phyloP scores from a whole-genome alignment of 1,140 invertebrate genomes.

The Cydia pomonella region DNA sequence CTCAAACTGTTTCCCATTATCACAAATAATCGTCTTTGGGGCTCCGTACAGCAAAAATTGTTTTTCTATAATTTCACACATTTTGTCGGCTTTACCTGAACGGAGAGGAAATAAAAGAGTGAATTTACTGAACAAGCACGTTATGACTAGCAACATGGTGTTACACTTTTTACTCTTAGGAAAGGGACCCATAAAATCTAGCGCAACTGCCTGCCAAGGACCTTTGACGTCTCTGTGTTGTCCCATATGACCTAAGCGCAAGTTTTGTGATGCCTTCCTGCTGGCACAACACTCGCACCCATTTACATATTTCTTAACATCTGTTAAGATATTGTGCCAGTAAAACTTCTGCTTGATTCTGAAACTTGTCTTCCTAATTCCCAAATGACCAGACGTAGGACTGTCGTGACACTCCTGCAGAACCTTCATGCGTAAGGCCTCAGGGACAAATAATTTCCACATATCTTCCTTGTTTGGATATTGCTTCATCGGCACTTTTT shows the following conservation, averaged over 20 bases:
- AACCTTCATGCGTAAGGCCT: neutral
- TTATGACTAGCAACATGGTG: no score
- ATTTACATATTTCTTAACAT: slow-evolving; percentile 36
- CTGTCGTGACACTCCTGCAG: slow-evolving; percentile 35
- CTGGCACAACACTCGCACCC: slow-evolving; percentile 37
- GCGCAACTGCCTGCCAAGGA: slow-evolving; percentile 37
- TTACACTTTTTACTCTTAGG: no score
- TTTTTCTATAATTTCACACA: no score
- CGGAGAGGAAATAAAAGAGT: no score
- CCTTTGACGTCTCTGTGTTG: slow-evolving; percentile 39
- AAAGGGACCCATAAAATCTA: no score
- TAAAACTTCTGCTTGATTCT: slow-evolving; percentile 33
- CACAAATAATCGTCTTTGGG: no score
- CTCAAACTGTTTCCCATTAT: no score
- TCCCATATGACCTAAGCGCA: slow-evolving; percentile 41
- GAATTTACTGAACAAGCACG: no score
- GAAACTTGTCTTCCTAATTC: neutral
- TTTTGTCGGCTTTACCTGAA: no score
- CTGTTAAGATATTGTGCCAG: slow-evolving; percentile 33
- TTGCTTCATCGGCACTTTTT: neutral
- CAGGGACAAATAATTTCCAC: slow-evolving; percentile 37
- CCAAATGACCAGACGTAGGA: slow-evolving; percentile 30
- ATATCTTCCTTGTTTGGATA: neutral
- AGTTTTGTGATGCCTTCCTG: slow-evolving; percentile 37
- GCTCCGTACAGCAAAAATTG: no score